These are phyloP conservation scores for Tetramorium bicarinatum DNA, from an alignment of 2,888 invertebrate genomes.

Conservation along the genomic window DNA sequence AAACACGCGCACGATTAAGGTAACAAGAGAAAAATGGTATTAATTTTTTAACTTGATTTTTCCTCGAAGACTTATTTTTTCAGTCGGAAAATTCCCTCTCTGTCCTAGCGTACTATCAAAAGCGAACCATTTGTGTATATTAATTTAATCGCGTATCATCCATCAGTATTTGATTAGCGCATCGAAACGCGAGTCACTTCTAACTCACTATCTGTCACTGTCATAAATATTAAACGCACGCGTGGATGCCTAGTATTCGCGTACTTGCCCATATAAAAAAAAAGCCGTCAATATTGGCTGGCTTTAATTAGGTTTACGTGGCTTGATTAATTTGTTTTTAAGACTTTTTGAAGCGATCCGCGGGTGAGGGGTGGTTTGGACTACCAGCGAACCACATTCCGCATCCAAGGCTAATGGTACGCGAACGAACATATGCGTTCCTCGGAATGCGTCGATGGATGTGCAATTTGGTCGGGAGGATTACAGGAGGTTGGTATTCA, in stretches of 20 bases:
- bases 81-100: background rate
- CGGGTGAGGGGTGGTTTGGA: background rate
- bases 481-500: slow-evolving; percentile 29
- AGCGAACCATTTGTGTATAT: background rate
- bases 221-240: slow-evolving; percentile 9
- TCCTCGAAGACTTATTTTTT: background rate
- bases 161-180: slow-evolving; percentile 28
- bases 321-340: slow-evolving; percentile 41
- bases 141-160: background rate
- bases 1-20: background rate
- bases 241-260: background rate
- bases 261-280: background rate
- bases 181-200: background rate
- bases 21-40: background rate
- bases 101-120: background rate
- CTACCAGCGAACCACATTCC: background rate
- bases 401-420: slow-evolving; percentile 41
- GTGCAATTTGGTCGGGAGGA: slow-evolving; percentile 51
- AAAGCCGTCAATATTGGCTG: slow-evolving; percentile 24
- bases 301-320: slow-evolving; percentile 39
- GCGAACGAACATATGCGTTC: slow-evolving; percentile 28
- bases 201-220: slow-evolving; percentile 4
- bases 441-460: slow-evolving; percentile 29
- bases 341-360: slow-evolving; percentile 12
- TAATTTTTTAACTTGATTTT: slow-evolving; percentile 5